Conservation (phyloP, 2,888 invertebrate genomes). For the Drosophila affinis region DNA sequence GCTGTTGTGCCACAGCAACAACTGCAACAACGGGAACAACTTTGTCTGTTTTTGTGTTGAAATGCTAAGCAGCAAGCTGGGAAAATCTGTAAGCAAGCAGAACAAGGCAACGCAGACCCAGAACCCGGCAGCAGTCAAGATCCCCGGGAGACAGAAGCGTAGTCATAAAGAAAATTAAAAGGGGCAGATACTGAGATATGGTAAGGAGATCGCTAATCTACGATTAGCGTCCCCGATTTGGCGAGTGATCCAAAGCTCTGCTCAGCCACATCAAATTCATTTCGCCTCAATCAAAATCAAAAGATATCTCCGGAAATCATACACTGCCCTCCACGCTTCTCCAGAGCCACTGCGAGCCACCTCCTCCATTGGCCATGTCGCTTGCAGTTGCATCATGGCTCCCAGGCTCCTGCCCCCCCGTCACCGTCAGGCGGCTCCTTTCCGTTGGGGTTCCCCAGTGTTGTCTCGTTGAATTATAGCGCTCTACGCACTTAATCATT, state of each 20-base stretch:
- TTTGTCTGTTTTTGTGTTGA: constrained; percentile 57
- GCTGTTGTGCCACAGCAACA: constrained; percentile 54
- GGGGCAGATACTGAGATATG: not conserved
- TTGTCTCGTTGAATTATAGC: constrained; percentile 76
- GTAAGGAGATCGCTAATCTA: constrained; percentile 10
- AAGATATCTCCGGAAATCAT: constrained; percentile 31
- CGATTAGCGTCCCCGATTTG: not conserved
- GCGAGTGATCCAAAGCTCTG: constrained; percentile 9
- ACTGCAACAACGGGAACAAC: constrained; percentile 39
- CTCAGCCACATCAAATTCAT: constrained; percentile 44
- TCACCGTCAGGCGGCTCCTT: not conserved
- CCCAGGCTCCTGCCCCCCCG: constrained; percentile 2
- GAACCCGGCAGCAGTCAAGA: not conserved
- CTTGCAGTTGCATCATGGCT: constrained; percentile 48
- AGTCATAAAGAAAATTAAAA: not conserved
- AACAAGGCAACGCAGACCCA: constrained; percentile 2
- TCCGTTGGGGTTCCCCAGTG: constrained; percentile 42
- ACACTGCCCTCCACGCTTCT: constrained; percentile 1
- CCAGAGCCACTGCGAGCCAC: not conserved
- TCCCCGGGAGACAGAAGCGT: not conserved
- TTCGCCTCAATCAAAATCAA: constrained; percentile 46
- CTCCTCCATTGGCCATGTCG: constrained; percentile 59
- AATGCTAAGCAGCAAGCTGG: constrained; percentile 70
- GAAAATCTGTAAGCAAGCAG: constrained; percentile 26
- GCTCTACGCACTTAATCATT: constrained; percentile 74